Percentiles rank a stretch among this genome's conserved stretches.
Evolutionary conservation across 2,113 vertebrate species (phyloP).

Genomic region (Semnornis frantzii): DNA sequence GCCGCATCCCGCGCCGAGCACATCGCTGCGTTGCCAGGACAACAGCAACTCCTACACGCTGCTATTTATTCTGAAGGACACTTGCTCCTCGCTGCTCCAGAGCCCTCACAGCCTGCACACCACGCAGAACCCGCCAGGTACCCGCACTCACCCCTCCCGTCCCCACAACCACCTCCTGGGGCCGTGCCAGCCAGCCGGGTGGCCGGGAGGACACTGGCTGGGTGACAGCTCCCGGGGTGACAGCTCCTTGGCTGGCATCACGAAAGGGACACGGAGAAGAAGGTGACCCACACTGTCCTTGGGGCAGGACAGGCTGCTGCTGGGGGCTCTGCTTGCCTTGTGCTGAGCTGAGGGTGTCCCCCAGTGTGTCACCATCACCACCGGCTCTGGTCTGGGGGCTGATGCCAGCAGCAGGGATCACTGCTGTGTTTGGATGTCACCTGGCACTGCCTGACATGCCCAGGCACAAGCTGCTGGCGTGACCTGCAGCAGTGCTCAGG

Average conservation of each 20-base stretch:
- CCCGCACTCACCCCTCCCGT: background rate
- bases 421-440: background rate
- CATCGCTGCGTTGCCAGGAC: constrained; percentile 74
- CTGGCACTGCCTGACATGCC: rapidly evolving
- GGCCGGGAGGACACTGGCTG: background rate
- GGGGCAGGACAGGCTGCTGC: background rate
- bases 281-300: background rate
- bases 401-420: background rate
- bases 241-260: rapidly evolving
- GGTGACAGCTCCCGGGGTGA: background rate
- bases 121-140: background rate
- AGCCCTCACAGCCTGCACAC: constrained; percentile 44
- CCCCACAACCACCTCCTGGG: background rate
- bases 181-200: rapidly evolving
- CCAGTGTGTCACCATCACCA: rapidly evolving
- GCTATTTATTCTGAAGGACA: constrained; percentile 70
- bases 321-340: background rate
- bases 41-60: constrained; percentile 70
- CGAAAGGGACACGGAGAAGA: rapidly evolving
- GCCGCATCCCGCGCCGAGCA: constrained; percentile 34
- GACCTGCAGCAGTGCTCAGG: background rate
- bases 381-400: background rate
- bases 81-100: constrained; percentile 58
- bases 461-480: background rate
- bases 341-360: background rate